phyloP scores from a whole-genome alignment of 92 coral and sea anemone genomes.

The Zoanthus sociatus region DNA sequence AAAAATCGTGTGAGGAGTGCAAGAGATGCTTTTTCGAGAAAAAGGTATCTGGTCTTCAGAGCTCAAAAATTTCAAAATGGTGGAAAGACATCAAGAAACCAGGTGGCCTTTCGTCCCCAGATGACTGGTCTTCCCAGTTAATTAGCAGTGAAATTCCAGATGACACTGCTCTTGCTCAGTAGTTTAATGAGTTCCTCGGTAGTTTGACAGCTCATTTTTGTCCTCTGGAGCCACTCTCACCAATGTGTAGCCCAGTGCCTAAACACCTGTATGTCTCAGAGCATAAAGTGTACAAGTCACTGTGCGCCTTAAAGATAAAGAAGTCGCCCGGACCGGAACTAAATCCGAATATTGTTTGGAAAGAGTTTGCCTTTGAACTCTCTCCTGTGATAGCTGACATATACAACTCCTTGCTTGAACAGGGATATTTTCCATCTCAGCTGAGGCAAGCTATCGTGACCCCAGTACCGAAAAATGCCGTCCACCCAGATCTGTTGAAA shows the following conservation, averaged over 20 bases:
- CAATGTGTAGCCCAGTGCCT: slow-evolving; percentile 40
- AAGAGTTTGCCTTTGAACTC: neutral
- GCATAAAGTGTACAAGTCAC: slow-evolving; percentile 43
- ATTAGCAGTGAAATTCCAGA: slow-evolving; percentile 17
- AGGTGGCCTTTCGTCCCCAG: slow-evolving; percentile 31
- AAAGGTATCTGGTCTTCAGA: slow-evolving; percentile 37
- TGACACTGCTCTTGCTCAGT: slow-evolving; percentile 31
- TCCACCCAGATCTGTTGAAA: slow-evolving; percentile 48
- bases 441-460: slow-evolving; percentile 60
- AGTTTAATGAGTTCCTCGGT: slow-evolving; percentile 53
- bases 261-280: slow-evolving; percentile 30
- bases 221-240: slow-evolving; percentile 22
- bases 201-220: slow-evolving; percentile 26
- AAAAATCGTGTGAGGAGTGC: slow-evolving; percentile 29
- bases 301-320: slow-evolving; percentile 45
- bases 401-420: slow-evolving; percentile 61
- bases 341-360: too few species aligned
- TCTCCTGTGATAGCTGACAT: slow-evolving; percentile 55
- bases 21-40: slow-evolving; percentile 32
- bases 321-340: slow-evolving; percentile 39
- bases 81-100: slow-evolving; percentile 58
- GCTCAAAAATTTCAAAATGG: slow-evolving; percentile 49
- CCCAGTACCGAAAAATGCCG: slow-evolving; percentile 54
- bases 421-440: slow-evolving; percentile 54
- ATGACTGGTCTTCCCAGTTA: slow-evolving; percentile 40